Percentiles rank a stretch among this genome's conserved stretches.
Conservation (phyloP, 2,113 vertebrate species). For the Ageneiosus marmoratus region DNA sequence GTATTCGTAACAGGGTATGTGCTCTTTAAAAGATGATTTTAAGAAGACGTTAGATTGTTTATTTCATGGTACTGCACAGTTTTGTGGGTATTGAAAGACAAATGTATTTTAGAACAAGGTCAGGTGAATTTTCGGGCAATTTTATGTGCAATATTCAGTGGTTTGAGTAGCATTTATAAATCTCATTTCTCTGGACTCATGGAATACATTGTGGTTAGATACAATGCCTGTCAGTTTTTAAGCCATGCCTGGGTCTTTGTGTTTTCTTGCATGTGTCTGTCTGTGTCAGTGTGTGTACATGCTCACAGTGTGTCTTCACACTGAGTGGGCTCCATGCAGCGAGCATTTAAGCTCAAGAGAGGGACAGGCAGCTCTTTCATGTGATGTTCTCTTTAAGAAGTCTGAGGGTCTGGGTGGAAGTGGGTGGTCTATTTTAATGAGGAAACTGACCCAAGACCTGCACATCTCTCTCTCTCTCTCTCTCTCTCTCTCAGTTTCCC, state of each 20-base stretch:
- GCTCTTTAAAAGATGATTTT: neutral
- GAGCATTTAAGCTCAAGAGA: conserved; percentile 35
- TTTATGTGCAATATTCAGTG: neutral
- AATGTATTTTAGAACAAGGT: neutral
- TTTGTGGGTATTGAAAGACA: neutral
- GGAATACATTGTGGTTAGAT: neutral
- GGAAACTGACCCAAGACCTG: conserved; percentile 44
- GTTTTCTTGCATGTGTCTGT: conserved; percentile 7
- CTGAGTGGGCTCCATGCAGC: conserved; percentile 25
- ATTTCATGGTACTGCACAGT: neutral
- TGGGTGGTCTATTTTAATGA: conserved; percentile 49
- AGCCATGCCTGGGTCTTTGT: neutral
- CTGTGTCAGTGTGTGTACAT: conserved; percentile 25
- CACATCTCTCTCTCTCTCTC: conserved; percentile 12
- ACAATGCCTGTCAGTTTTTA: neutral
- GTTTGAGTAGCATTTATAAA: neutral
- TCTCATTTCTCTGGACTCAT: neutral
- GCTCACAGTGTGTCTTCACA: conserved; percentile 34
- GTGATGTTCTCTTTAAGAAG: conserved; percentile 36
- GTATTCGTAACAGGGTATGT: neutral
- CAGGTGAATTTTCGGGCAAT: neutral
- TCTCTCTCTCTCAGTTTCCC: neutral
- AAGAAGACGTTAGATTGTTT: neutral
- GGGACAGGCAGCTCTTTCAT: conserved; percentile 41
- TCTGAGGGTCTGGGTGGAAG: conserved; percentile 21